A percentile compares a stretch with the other conserved stretches of the same genome.
Evolutionary conservation across 1,140 invertebrate genomes (phyloP).

Genomic region (Aporrectodea caliginosa): DNA sequence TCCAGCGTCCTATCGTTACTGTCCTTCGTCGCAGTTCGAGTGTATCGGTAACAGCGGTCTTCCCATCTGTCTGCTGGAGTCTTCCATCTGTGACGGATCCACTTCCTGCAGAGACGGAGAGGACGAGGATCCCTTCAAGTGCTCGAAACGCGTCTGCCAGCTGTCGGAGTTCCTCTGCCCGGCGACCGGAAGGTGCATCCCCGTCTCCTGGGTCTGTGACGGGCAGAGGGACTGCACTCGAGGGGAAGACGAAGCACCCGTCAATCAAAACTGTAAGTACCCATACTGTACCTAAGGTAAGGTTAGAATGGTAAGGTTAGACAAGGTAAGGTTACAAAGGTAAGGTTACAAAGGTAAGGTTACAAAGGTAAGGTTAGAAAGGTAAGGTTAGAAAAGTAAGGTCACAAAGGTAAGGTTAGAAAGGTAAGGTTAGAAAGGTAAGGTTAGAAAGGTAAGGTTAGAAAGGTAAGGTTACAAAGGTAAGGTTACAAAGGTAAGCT

Average conservation of each 20-base stretch:
- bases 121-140: background rate
- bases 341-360: too few species aligned
- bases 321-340: too few species aligned
- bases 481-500: too few species aligned
- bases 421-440: too few species aligned
- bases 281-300: background rate
- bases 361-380: too few species aligned
- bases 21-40: background rate
- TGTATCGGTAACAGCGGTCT: background rate
- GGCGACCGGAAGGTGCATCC: constrained; percentile 34
- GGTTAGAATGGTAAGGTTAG: too few species aligned
- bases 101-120: background rate
- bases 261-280: background rate
- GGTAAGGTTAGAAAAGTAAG: too few species aligned
- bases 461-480: too few species aligned
- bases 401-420: too few species aligned
- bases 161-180: constrained; percentile 7
- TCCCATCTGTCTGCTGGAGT: background rate
- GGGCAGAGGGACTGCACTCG: constrained; percentile 33
- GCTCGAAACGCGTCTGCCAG: background rate
- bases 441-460: too few species aligned
- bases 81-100: background rate
- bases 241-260: constrained; percentile 19
- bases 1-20: too few species aligned
- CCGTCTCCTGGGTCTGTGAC: constrained; percentile 39